Base-by-base conservation (phyloP, 2,113 vertebrate genomes). In the Mustelus asterias region DNA sequence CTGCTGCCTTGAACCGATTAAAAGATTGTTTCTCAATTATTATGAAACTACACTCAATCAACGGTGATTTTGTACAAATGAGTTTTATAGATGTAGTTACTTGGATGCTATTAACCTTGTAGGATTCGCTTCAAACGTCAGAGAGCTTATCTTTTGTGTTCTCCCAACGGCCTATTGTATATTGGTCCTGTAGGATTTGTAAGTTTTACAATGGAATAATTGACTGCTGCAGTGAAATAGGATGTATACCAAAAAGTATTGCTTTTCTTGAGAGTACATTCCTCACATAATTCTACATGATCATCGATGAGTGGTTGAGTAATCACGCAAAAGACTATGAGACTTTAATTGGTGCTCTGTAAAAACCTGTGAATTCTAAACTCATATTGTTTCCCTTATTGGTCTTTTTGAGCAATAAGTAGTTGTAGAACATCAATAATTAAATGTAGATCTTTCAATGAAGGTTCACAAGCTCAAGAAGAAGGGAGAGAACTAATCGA, bases 11-110 rank as follows among this genome's bases (percentile, higher is more conserved):
- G 33, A n/a, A 63, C 89, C n/a, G 58, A n/a, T 65, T 33, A 92
- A 33, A 92, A 63, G 33, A 92, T 92, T 92, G 58, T n/a, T 92
- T 37, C 89, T 33, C 89, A 63, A 92, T 92, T 63, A 92, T 92
- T 92, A n/a, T 92, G 11, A 18, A 92, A 63, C 89, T 9, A 14
- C 89, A 92, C 13, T 65, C 58, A 92, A 92, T n/a, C 60, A 65
- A 92, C 33, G 18, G 54, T 60, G 88, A 60, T 60, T 29, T n/a
- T 90, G 13, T 60, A 92, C 88, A n/a, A 63, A 16, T 65, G n/a
- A 33, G 18, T 93, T 93, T 63, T 63, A 93, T 93, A 18, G 33
- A 60, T 65, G 1, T 67, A 33, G 6, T 37, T 93, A 63, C 44
- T 65, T 65, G 20, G 13, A 37, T 37, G 33, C 6, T 67, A 65